Conservation (phyloP, 1,140 invertebrate species). For the Platorchestia sp. region DNA sequence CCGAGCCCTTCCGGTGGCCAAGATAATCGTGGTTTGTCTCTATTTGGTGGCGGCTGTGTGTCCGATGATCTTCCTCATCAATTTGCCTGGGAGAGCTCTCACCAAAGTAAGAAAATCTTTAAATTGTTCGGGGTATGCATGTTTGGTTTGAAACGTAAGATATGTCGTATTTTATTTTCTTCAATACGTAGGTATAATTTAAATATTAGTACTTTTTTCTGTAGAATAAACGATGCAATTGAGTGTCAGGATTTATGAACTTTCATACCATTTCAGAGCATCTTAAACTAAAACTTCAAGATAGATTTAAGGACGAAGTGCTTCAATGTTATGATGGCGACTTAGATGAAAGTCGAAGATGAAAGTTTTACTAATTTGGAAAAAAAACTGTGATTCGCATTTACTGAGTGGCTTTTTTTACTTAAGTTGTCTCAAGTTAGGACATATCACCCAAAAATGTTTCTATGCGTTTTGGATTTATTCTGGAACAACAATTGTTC, state of each 20-base stretch:
- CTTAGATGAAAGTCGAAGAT: neutral
- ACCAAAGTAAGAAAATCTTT: neutral
- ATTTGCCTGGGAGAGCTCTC: neutral
- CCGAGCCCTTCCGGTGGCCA: neutral
- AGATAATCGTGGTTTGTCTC: constrained; percentile 45
- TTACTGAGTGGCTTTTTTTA: neutral
- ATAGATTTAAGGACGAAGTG: neutral
- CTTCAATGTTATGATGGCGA: neutral
- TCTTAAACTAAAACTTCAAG: neutral
- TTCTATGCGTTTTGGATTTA: neutral
- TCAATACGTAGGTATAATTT: neutral
- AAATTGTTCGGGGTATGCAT: neutral
- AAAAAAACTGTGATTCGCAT: neutral
- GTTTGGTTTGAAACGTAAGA: neutral
- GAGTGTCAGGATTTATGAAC: too few species aligned
- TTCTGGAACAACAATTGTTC: too few species aligned
- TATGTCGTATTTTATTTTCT: neutral
- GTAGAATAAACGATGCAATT: neutral
- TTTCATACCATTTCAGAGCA: neutral
- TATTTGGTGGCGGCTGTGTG: constrained; percentile 24
- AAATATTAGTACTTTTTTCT: neutral
- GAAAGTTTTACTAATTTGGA: neutral
- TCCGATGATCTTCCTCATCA: constrained; percentile 33
- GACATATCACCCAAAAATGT: neutral
- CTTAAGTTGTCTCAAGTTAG: neutral